These are phyloP conservation scores for Bufo bufo DNA, from an alignment of 2,113 vertebrate genomes.

Conservation along the genomic window DNA sequence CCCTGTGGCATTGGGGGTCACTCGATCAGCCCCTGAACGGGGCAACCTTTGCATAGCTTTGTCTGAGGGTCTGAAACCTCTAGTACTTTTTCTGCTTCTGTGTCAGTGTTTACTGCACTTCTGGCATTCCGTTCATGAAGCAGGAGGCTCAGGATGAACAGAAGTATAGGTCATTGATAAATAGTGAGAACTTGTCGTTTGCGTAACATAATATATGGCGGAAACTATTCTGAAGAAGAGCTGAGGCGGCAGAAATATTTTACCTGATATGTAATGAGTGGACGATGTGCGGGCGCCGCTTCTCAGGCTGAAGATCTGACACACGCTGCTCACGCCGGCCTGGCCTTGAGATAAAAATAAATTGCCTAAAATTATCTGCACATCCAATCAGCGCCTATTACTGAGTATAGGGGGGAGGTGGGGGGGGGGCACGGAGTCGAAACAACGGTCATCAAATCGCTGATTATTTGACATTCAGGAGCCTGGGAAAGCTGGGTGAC, in stretches of 20 bases:
- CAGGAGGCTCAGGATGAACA: neutral
- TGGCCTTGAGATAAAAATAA: constrained; percentile 52
- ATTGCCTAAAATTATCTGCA: constrained; percentile 48
- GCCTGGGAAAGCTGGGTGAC: neutral
- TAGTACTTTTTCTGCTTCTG: neutral
- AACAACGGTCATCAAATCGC: too few species aligned
- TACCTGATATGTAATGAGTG: neutral
- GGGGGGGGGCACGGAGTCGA: neutral
- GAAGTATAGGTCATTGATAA: neutral
- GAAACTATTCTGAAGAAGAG: neutral
- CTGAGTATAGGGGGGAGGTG: neutral
- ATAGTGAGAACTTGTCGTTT: neutral
- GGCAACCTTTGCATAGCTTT: neutral
- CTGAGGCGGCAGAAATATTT: neutral
- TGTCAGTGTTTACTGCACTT: neutral
- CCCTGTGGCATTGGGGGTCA: neutral
- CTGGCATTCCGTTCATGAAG: neutral
- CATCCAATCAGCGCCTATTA: neutral
- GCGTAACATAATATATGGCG: neutral
- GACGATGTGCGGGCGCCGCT: neutral
- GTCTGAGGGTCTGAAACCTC: neutral
- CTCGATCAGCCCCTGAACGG: neutral
- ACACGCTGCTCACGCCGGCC: neutral
- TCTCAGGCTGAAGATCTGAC: neutral
- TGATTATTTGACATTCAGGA: too few species aligned